Percentiles rank a stretch among this genome's conserved stretches.
Conservation (phyloP, 2,797 vertebrate species). For the Gallinago stenura region DNA sequence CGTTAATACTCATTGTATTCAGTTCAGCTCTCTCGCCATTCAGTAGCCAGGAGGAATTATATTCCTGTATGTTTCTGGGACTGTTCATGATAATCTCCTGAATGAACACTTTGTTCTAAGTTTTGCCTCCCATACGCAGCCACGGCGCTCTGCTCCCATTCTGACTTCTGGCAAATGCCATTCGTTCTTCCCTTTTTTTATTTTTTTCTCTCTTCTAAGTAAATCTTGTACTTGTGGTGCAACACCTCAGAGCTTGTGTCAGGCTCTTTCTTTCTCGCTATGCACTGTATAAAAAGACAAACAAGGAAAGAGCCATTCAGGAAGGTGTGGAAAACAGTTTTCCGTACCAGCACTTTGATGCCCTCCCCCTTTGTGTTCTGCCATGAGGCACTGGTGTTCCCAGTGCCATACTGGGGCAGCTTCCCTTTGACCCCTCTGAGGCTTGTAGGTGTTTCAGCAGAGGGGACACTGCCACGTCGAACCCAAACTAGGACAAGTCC, state of each 20-base stretch:
- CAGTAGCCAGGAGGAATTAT: constrained; percentile 31
- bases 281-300: constrained; percentile 46
- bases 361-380: background rate
- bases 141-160: constrained; percentile 5
- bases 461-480: background rate
- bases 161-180: constrained; percentile 6
- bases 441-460: background rate
- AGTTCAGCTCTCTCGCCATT: background rate
- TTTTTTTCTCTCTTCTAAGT: background rate
- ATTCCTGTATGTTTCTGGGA: background rate
- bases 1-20: background rate
- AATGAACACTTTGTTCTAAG: background rate
- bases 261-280: constrained; percentile 13
- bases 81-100: background rate
- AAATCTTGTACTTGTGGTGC: constrained; percentile 15
- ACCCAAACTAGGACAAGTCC: background rate
- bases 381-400: constrained; percentile 15
- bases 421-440: background rate
- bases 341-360: constrained; percentile 8
- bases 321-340: constrained; percentile 33
- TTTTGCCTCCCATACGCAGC: constrained; percentile 21
- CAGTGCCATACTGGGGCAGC: background rate
- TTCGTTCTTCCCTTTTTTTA: background rate
- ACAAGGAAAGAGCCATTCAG: constrained; percentile 36
- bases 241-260: constrained; percentile 32